Base-by-base conservation (phyloP, 2,888 invertebrate species). In the Hypselothyrea guttata region DNA sequence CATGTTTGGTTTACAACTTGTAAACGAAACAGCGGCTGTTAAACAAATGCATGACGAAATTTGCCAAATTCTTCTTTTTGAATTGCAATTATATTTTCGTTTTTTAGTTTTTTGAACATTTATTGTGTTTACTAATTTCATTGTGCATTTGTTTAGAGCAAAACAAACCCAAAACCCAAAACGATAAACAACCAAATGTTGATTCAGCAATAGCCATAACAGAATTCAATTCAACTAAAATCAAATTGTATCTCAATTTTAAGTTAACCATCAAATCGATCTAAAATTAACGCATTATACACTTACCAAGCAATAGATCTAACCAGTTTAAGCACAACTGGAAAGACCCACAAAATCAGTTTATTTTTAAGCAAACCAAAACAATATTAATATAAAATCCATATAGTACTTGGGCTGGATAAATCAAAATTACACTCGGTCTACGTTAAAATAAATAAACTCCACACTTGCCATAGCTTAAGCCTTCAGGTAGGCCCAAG, bases 61-160 rank as follows among this genome's bases (percentile, higher is more conserved):
- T 62, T 4, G 4, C 15, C 28, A 37, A 41, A 16, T 47, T 12
- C 15, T 38, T 45, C 15, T 1, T n/a, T 7, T 31, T 34, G 18
- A 18, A 18, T 33, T 33, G 30, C 8, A 8, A 38, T 35, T 31
- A 9, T 40, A n/a, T 1, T 37, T 27, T 34, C 7, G 12, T 38
- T 51, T 34, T 15, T 28, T 16, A 13, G 27, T 27, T 38, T 28
- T 46, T 53, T 15, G 5, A 41, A 38, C 27, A n/a, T 49, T 30
- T 34, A 38, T 5, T 1, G 18, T 37, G 8, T 13, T 13, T 47
- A 42, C 16, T 8, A 38, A 72, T 79, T 75, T 72, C 57, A 13
- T 27, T 72, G 45, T 47, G 8, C 66, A 73, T 76, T 75, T 79
- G 72, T 61, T 57, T 61, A 22, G 52, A 31, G 59, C 46, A n/a